These are phyloP conservation scores for Whitmania pigra DNA, from an alignment of 1,140 invertebrate species.

Conservation along the genomic window DNA sequence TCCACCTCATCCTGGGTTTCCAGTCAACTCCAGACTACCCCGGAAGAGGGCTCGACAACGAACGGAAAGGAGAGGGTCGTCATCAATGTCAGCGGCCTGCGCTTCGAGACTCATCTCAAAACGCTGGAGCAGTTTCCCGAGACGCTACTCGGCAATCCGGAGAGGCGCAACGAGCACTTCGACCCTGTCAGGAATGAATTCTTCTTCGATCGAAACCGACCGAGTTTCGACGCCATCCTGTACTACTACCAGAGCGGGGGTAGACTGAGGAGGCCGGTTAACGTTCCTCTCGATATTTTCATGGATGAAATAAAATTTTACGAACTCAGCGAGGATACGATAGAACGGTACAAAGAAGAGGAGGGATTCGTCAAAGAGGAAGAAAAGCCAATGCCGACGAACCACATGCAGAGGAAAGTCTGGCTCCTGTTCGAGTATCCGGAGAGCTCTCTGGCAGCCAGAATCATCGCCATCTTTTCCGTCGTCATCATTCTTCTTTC, in stretches of 20 bases:
- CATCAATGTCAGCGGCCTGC: constrained; percentile 91
- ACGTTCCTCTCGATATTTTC: constrained; percentile 68
- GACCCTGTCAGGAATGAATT: constrained; percentile 94
- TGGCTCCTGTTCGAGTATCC: constrained; percentile 99
- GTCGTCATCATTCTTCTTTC: constrained; percentile 92
- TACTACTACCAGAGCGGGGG: constrained; percentile 99
- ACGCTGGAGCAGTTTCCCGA: constrained; percentile 63
- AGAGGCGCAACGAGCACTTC: constrained; percentile 69
- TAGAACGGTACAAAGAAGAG: constrained; percentile 37
- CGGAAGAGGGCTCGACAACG: constrained; percentile 7
- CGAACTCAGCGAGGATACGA: constrained; percentile 36
- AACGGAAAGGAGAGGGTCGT: constrained; percentile 54
- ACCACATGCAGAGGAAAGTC: constrained; percentile 30
- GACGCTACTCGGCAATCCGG: constrained; percentile 87
- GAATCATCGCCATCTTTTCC: constrained; percentile 97
- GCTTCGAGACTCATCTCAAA: constrained; percentile 94
- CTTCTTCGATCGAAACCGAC: constrained; percentile 97
- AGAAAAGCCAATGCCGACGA: constrained; percentile 32
- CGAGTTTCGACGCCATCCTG: constrained; percentile 72
- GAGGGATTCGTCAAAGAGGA: constrained; percentile 39
- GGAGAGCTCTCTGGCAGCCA: constrained; percentile 93
- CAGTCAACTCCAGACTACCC: background rate
- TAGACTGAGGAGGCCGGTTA: constrained; percentile 82
- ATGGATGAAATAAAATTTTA: constrained; percentile 40
- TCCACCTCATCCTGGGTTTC: constrained; percentile 5